A percentile compares a stretch with the other conserved stretches of the same genome.
Evolutionary conservation across 2,797 vertebrate species (phyloP).

Genomic region (Alca torda): DNA sequence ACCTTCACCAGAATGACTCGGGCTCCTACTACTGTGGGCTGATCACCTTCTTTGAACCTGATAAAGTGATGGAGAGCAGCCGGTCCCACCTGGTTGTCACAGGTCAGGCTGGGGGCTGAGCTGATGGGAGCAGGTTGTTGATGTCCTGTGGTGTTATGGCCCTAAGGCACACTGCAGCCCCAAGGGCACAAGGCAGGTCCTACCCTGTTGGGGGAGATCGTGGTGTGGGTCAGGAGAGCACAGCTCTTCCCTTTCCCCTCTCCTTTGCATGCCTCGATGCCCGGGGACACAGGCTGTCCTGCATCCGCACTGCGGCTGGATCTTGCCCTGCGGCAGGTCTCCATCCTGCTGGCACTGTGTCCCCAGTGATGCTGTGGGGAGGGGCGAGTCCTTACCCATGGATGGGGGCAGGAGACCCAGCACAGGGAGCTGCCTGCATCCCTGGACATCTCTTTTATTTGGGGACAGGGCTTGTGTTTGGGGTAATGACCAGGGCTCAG

Average conservation of each 20-base stretch:
- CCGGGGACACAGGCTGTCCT: background rate
- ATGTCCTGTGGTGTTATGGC: background rate
- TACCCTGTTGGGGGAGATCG: background rate
- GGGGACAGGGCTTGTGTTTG: background rate
- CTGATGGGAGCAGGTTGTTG: background rate
- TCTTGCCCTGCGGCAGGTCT: background rate
- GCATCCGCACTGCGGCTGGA: background rate
- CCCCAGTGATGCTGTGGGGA: background rate
- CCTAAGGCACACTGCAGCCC: background rate
- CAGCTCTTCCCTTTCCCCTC: background rate
- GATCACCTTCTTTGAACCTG: background rate
- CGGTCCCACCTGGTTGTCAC: constrained; percentile 51
- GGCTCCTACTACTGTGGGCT: constrained; percentile 66
- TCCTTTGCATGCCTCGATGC: background rate
- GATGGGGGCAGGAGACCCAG: background rate
- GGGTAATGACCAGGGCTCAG: background rate
- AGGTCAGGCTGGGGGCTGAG: constrained; percentile 44
- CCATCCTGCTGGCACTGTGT: background rate
- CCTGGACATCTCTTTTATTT: background rate
- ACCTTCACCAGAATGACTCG: constrained; percentile 54
- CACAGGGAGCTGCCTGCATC: background rate
- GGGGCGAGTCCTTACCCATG: background rate
- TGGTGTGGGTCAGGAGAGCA: background rate
- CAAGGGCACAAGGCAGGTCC: background rate
- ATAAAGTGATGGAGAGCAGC: constrained; percentile 42